A percentile compares a stretch with the other conserved stretches of the same genome.
These are phyloP conservation scores for Elephantulus edwardii DNA, from an alignment of 2,113 vertebrate species.

Conservation along the genomic window DNA sequence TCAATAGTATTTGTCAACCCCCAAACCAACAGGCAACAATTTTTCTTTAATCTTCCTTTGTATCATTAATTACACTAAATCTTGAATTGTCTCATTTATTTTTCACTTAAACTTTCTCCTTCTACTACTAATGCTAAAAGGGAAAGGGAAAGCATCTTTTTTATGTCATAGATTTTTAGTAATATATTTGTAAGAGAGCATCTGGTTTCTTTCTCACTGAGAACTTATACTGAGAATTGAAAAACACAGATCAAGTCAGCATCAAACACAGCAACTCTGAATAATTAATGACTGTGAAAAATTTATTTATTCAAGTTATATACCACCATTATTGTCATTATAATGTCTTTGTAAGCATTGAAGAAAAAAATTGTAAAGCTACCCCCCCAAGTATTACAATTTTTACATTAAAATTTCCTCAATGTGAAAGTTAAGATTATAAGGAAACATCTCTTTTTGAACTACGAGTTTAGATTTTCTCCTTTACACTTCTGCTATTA, in stretches of 20 bases:
- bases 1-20: not conserved
- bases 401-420: not conserved
- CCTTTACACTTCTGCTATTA: not conserved
- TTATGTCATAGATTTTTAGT: conserved; percentile 52
- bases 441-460: not conserved
- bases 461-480: not conserved
- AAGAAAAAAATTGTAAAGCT: conserved; percentile 20
- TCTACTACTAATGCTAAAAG: not conserved
- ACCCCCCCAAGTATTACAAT: not conserved
- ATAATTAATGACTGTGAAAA: conserved; percentile 43
- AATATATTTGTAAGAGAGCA: conserved; percentile 65
- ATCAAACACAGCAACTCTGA: conserved; percentile 59
- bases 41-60: no score
- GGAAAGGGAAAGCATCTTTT: conserved; percentile 13
- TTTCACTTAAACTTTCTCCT: not conserved
- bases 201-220: conserved; percentile 64
- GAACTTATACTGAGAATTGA: conserved; percentile 45
- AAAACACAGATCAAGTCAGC: conserved; percentile 51
- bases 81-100: not conserved
- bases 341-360: not conserved
- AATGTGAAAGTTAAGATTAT: conserved; percentile 26
- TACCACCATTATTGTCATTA: conserved; percentile 1
- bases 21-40: not conserved
- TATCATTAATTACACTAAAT: not conserved
- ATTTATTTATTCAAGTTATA: conserved; percentile 31